Base-by-base conservation (phyloP, 2,888 invertebrate genomes). In the Drosophila austrosaltans region DNA sequence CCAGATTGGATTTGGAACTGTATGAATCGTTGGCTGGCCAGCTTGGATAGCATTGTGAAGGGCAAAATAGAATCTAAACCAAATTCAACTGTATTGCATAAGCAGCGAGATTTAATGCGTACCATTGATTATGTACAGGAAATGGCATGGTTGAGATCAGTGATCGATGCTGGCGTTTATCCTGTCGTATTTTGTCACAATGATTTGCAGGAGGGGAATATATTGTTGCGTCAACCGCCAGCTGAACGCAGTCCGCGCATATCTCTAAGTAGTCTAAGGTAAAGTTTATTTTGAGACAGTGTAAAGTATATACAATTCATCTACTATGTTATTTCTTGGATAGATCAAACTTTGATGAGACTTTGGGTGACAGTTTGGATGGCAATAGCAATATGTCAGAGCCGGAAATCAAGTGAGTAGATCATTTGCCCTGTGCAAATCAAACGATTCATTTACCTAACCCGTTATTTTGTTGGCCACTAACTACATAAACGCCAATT, bases 1-100 rank as follows among this genome's bases (percentile, higher is more conserved):
- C 98, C 99, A 0, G 95, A 96, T 66, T 99, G 98, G 97, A 92
- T 99, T 0, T 98, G 97, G 96, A 97, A 98, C 86, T 98, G 97
- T 2, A 96, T 98, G 93, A 94, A 94, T 30, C 95, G 96, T 89
- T 98, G 96, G 96, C 90, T 95, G 73, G 93, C 94, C 60, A 95
- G 94, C 0, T 69, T 86, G 54, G 86, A 86, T 5, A 79, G 75
- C 65, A 93, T 94, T 2, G 93, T 93, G 6, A 92, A 93, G 69
- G 83, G 81, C 53, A 83, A 79, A 63, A 73, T 81, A 12, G 71
- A 65, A 88, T 92, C 58, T 72, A 95, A 48, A 92, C 93, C 77
- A 77, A 90, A 6, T 22, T 81, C 85, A 1, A 60, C 72, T 6
- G 81, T 83, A 8, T 53, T 83, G 57, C 72, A 79, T 28, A 85